Conservation (phyloP, 2,797 vertebrate genomes). For the Cuculus canorus region DNA sequence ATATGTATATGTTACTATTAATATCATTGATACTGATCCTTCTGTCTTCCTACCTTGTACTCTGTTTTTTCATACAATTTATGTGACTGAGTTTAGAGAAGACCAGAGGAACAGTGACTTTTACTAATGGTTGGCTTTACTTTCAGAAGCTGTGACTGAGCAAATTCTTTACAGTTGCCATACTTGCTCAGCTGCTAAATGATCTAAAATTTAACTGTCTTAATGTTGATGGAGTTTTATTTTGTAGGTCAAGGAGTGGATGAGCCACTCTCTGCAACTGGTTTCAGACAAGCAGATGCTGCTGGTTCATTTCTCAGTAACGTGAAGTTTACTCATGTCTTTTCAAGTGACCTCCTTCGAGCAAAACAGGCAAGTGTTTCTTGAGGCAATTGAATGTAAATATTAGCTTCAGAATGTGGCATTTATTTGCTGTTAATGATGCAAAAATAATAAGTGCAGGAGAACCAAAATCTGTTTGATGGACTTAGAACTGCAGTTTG, state of each 20-base stretch:
- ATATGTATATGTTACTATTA: neutral
- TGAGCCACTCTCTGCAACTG: slow-evolving; percentile 83
- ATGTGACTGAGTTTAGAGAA: neutral
- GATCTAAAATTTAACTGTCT: neutral
- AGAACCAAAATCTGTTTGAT: neutral
- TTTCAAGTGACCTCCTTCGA: slow-evolving; percentile 87
- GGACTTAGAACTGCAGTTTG: neutral
- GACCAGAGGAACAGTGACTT: neutral
- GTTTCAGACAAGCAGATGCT: slow-evolving; percentile 86
- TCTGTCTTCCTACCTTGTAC: neutral
- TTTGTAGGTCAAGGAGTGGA: slow-evolving; percentile 88
- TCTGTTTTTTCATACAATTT: neutral
- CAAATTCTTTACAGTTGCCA: neutral
- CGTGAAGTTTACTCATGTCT: slow-evolving; percentile 85
- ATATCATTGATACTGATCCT: neutral
- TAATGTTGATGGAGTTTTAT: neutral
- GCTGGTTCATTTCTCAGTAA: slow-evolving; percentile 85
- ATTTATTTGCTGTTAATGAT: neutral
- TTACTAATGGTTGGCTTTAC: neutral
- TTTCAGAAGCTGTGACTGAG: neutral
- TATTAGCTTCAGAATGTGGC: neutral
- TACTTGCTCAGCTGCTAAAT: neutral
- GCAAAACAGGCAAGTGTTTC: slow-evolving; percentile 82
- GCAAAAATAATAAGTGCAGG: neutral
- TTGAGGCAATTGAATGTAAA: neutral